These are phyloP conservation scores for Dicerorhinus sumatrensis DNA, from an alignment of 2,113 vertebrate genomes.

Conservation along the genomic window DNA sequence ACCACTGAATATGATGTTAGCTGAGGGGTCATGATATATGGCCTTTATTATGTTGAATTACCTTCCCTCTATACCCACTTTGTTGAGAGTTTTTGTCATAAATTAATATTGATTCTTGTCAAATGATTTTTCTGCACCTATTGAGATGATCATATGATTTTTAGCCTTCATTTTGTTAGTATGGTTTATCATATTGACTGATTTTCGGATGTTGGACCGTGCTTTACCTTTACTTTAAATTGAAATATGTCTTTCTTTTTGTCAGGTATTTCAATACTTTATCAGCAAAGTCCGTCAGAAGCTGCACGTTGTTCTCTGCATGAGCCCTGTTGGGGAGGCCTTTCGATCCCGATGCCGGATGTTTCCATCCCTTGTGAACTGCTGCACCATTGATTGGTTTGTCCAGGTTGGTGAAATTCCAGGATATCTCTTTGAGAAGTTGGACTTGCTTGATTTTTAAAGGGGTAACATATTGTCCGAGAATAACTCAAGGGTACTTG, in stretches of 20 bases:
- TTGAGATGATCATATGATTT: no score
- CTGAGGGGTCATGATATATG: no score
- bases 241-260: neutral
- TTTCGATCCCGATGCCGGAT: slow-evolving; percentile 92
- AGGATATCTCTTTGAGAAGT: neutral
- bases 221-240: slow-evolving; percentile 17
- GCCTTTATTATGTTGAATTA: no score
- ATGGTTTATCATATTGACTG: no score
- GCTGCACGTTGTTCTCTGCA: slow-evolving; percentile 92
- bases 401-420: slow-evolving; percentile 87
- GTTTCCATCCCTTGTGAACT: slow-evolving; percentile 94
- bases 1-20: no score
- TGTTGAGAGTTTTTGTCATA: no score
- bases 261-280: slow-evolving; percentile 92
- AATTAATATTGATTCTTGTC: no score
- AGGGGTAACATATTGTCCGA: neutral
- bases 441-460: neutral
- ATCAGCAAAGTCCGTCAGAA: slow-evolving; percentile 91
- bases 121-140: no score
- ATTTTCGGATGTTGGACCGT: neutral
- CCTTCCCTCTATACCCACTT: no score
- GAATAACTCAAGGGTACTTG: neutral
- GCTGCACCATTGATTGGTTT: slow-evolving; percentile 94
- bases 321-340: slow-evolving; percentile 92
- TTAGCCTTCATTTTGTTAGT: no score